These are phyloP conservation scores for Zalophus californianus DNA, from an alignment of 2,797 vertebrate genomes.

Conservation along the genomic window DNA sequence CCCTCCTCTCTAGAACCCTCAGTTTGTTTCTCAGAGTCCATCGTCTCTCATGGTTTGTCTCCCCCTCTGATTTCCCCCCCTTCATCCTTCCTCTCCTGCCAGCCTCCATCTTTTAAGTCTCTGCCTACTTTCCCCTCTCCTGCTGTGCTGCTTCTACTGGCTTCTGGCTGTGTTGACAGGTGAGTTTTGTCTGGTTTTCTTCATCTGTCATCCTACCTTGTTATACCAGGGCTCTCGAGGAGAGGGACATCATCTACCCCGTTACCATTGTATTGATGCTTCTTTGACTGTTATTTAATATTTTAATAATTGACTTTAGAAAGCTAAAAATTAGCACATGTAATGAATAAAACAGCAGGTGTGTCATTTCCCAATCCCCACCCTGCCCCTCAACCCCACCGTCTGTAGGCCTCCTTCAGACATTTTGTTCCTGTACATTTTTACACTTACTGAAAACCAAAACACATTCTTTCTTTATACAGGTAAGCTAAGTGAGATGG, in stretches of 20 bases:
- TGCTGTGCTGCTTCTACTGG: not conserved
- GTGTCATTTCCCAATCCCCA: not conserved
- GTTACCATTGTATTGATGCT: not conserved
- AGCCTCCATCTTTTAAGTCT: not conserved
- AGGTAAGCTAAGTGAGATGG: not conserved
- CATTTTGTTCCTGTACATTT: not conserved
- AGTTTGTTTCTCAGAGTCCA: too few species aligned
- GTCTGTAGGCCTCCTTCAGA: not conserved
- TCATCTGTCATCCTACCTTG: not conserved
- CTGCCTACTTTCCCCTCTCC: not conserved
- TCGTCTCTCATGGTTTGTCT: too few species aligned
- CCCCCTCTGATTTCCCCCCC: too few species aligned
- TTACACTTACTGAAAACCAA: not conserved
- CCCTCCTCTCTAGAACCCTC: too few species aligned
- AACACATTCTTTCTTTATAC: not conserved
- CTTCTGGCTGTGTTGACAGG: not conserved
- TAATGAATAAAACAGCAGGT: not conserved
- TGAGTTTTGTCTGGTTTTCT: not conserved
- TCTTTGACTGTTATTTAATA: not conserved
- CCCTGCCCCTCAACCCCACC: not conserved
- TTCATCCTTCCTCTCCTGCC: too few species aligned
- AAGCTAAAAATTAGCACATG: not conserved
- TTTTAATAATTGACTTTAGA: not conserved
- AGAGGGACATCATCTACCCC: not conserved
- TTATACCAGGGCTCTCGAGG: not conserved